phyloP scores from a whole-genome alignment of 37 sponge, comb jelly and placozoan species.

The Agelas oroides region DNA sequence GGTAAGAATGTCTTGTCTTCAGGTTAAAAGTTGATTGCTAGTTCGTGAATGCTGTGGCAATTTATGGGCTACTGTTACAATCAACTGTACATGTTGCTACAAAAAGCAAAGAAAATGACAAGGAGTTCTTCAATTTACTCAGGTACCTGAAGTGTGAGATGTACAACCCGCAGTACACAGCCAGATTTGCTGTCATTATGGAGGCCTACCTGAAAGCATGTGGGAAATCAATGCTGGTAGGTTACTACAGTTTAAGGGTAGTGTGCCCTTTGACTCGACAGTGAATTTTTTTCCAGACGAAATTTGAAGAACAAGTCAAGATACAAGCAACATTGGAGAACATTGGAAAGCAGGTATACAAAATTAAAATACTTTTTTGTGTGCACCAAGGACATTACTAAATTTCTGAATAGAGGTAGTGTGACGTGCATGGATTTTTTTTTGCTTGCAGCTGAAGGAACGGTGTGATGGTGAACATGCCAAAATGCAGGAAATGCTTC shows the following conservation, averaged over 20 bases:
- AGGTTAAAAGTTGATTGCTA: constrained; percentile 65
- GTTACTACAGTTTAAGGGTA: no score
- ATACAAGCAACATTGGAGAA: constrained; percentile 41
- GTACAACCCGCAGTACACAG: constrained; percentile 49
- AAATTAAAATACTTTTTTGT: no score
- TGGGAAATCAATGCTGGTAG: constrained; percentile 78
- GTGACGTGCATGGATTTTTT: not conserved
- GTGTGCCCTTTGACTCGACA: no score
- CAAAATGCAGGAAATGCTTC: constrained; percentile 57
- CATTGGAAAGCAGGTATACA: constrained; percentile 2
- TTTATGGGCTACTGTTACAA: no score
- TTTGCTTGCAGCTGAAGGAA: constrained; percentile 15
- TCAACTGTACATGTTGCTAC: no score
- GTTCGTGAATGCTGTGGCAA: no score
- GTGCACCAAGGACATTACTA: not conserved
- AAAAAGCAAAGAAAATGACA: no score
- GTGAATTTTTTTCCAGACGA: constrained; percentile 8
- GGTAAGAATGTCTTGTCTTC: constrained; percentile 91
- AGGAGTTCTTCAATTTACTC: no score
- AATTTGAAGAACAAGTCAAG: constrained; percentile 27
- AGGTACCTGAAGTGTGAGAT: constrained; percentile 74
- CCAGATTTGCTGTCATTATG: constrained; percentile 67
- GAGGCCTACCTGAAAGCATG: constrained; percentile 87
- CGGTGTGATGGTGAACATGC: constrained; percentile 3
- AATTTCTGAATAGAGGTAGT: not conserved